Base-by-base conservation (phyloP, 2,888 invertebrate genomes). In the Heteromyza rotundicornis region DNA sequence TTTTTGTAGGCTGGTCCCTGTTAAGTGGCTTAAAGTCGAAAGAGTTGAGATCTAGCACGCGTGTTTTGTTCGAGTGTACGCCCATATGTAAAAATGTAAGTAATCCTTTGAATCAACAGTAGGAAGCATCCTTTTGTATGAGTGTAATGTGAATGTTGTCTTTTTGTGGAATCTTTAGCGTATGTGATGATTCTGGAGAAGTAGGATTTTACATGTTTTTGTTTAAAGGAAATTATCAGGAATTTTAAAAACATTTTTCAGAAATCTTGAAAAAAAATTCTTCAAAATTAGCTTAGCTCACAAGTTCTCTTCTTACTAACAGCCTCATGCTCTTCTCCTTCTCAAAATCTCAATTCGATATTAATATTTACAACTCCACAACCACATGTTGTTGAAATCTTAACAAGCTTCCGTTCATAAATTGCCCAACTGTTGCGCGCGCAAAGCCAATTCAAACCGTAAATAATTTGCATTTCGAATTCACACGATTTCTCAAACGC, bases 21-120 rank as follows among this genome's bases (percentile, higher is more conserved):
- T 59, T 64, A 64, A 66, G 63, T 66, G 62, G 57, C 56, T 62
- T 63, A 64, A 64, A 66, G 60, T 62, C 59, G 60, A 59, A 59
- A 63, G 64, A 60, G 64, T 66, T 64, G 53, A 44, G 57, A 24
- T 62, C 24, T 54, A 57, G 60, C 66, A 62, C 66, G 66, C 60
- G 59, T 60, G 62, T 36, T 24, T 50, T 58, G 22, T 40, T 17
- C 16, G 36, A 2, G 49, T 1, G 3, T 12, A 61, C 59, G 60
- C 57, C 57, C 57, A 54, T 54, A 63, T 60, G 35, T 60, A 27
- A 53, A 54, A 49, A 63, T 60, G 35, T 60, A 27, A 57, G 57
- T 54, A 62, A 59, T 57, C 32, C 20, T 27, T 24, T 19, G 19
- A 47, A 47, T 40, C 17, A n/a, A 40, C n/a, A 40, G 40, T 40